Evolutionary conservation across 2,113 vertebrate genomes (phyloP).

Genomic region (Suncus etruscus): DNA sequence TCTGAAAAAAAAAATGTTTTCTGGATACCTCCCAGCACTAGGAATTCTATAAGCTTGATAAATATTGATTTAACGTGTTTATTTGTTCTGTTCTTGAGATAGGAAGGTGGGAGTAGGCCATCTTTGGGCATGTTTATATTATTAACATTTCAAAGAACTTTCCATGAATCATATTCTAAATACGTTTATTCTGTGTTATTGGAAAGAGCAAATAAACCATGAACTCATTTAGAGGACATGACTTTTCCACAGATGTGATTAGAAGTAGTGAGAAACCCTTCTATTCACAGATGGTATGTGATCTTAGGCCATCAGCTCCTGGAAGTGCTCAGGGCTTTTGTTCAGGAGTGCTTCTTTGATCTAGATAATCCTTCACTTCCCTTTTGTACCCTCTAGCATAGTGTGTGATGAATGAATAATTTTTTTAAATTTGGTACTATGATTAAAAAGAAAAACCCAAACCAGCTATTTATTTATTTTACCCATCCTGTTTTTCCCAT

Average conservation of each 20-base stretch:
- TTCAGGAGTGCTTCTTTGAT: not conserved
- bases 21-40: not conserved
- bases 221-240: not conserved
- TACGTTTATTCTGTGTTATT: not conserved
- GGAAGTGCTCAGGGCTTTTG: not conserved
- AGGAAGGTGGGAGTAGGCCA: not conserved
- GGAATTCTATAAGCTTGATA: not conserved
- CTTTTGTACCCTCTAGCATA: not conserved
- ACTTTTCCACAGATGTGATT: not conserved
- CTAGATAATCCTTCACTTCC: not conserved
- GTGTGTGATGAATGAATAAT: not conserved
- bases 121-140: not conserved
- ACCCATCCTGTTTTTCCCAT: too few relatives aligned
- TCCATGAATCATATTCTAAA: not conserved
- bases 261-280: not conserved
- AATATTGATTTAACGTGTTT: not conserved
- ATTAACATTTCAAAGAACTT: not conserved
- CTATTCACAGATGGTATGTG: not conserved
- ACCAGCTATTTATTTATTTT: too few relatives aligned
- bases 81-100: not conserved
- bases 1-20: not conserved
- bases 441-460: too few relatives aligned
- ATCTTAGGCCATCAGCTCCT: not conserved
- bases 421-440: not conserved
- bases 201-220: not conserved